These are phyloP conservation scores for Thalassoma bifasciatum DNA, from an alignment of 2,113 vertebrate genomes.

Conservation along the genomic window DNA sequence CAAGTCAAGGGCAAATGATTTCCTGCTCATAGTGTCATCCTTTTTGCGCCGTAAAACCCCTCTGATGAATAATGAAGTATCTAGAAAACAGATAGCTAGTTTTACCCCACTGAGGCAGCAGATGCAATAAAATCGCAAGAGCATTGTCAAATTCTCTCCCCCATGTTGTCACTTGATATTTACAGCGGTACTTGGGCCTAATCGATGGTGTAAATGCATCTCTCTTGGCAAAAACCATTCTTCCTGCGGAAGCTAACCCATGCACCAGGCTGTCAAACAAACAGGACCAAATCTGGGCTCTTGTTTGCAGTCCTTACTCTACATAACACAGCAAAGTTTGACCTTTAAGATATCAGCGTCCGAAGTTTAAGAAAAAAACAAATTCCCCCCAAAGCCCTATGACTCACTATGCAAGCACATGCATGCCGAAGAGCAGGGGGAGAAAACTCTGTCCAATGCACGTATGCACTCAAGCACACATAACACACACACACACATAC, in stretches of 20 bases:
- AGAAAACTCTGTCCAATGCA: conserved; percentile 33
- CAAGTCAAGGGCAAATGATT: conserved; percentile 22
- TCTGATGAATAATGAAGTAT: conserved; percentile 20
- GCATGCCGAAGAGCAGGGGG: conserved; percentile 22
- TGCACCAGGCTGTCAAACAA: conserved; percentile 58
- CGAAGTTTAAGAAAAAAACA: background rate
- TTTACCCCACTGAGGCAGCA: conserved; percentile 28
- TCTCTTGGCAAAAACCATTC: conserved; percentile 52
- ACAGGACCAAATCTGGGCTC: conserved; percentile 36
- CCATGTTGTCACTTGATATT: conserved; percentile 72
- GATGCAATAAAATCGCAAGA: conserved; percentile 42
- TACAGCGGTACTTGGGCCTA: conserved; percentile 61
- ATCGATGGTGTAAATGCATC: conserved; percentile 75
- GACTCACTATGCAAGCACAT: conserved; percentile 23
- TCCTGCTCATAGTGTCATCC: conserved; percentile 4
- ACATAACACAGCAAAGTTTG: conserved; percentile 63
- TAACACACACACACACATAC: conserved; percentile 10
- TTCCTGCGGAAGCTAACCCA: conserved; percentile 63
- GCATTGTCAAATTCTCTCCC: conserved; percentile 49
- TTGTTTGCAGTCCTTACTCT: conserved; percentile 58
- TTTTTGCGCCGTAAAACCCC: conserved; percentile 12
- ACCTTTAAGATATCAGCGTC: conserved; percentile 75
- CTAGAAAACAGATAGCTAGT: conserved; percentile 20
- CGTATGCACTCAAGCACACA: conserved; percentile 16
- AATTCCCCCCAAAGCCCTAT: conserved; percentile 29